These are phyloP conservation scores for Imbricaverruca yamaguchii DNA, from an alignment of 2,888 invertebrate species.

Conservation along the genomic window DNA sequence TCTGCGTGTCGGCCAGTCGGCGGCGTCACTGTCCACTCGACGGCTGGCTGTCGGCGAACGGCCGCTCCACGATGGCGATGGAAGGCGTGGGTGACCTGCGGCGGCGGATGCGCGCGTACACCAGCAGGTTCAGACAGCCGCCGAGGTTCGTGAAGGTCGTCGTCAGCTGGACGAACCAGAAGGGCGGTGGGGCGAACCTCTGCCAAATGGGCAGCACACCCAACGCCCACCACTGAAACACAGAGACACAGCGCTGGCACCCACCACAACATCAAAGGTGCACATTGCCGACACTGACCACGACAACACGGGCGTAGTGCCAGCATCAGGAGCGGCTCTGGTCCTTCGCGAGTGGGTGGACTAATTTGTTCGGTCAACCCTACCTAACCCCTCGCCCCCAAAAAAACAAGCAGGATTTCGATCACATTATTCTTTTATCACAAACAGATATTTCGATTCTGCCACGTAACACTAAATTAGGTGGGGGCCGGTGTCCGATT, in stretches of 20 bases:
- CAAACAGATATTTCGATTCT: too few species aligned
- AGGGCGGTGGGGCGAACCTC: constrained; percentile 3
- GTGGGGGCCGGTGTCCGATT: too few species aligned
- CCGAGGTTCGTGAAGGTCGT: constrained; percentile 11
- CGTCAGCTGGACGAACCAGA: constrained; percentile 19
- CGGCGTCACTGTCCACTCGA: not conserved
- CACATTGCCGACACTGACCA: too few species aligned
- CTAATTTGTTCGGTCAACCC: too few species aligned
- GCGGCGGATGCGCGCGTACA: not conserved
- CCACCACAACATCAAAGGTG: too few species aligned
- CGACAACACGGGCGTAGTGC: too few species aligned
- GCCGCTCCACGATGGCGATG: not conserved
- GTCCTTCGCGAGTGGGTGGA: too few species aligned
- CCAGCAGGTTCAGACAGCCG: constrained; percentile 14
- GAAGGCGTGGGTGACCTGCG: not conserved
- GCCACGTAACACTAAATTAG: too few species aligned
- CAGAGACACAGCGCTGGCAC: not conserved
- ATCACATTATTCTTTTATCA: too few species aligned
- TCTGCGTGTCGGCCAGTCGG: not conserved
- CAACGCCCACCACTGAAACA: constrained; percentile 10
- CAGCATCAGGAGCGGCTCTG: too few species aligned
- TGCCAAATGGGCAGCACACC: constrained; percentile 17
- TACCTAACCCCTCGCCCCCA: too few species aligned
- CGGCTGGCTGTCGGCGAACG: constrained; percentile 1
- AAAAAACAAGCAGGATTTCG: too few species aligned